Evolutionary conservation across 2,113 vertebrate species (phyloP).

Genomic region (Podocnemis expansa): DNA sequence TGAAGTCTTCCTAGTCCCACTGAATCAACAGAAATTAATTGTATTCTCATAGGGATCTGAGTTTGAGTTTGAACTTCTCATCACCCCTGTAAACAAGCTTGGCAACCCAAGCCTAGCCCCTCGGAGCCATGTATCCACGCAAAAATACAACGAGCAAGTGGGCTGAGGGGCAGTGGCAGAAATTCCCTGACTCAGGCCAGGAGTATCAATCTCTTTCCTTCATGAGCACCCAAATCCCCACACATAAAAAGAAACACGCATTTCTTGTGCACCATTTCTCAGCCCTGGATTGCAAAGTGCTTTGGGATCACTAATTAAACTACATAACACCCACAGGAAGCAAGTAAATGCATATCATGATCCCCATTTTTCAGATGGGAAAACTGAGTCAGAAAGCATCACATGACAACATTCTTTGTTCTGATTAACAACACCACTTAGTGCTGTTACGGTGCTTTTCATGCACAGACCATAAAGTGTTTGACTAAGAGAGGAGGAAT

Average conservation of each 20-base stretch:
- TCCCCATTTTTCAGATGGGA: not conserved
- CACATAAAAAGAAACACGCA: not conserved
- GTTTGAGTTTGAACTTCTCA: not conserved
- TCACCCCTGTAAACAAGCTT: not conserved
- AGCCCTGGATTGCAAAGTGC: not conserved
- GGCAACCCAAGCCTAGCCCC: not conserved
- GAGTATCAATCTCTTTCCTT: not conserved
- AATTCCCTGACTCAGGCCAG: not conserved
- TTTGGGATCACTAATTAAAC: not conserved
- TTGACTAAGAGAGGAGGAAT: not conserved
- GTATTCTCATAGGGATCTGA: not conserved
- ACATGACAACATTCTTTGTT: not conserved
- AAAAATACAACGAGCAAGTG: not conserved
- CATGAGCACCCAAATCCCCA: not conserved
- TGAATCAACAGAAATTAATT: fast-evolving
- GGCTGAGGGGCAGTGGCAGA: fast-evolving
- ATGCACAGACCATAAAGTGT: not conserved
- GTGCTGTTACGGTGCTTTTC: not conserved
- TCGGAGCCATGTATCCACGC: not conserved
- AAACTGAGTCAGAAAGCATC: not conserved
- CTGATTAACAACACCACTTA: fast-evolving
- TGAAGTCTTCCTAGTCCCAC: not conserved
- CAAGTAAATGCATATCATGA: not conserved
- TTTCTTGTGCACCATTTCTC: not conserved
- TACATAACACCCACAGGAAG: not conserved